Evolutionary conservation across 2,113 vertebrate species (phyloP).

Genomic region (Pygathrix nemaeus): DNA sequence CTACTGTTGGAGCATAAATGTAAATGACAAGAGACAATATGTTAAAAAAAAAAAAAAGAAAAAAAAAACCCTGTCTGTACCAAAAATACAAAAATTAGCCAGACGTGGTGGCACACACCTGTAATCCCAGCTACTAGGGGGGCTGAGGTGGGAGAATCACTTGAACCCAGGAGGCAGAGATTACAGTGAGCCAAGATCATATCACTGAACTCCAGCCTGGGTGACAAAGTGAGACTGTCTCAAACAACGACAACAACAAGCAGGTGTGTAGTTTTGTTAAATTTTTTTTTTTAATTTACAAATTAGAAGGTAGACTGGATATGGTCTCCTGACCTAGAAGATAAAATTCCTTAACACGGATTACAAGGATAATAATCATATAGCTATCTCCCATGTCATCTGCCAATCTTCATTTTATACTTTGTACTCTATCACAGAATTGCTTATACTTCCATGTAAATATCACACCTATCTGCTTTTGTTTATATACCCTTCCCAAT

Average conservation of each 20-base stretch:
- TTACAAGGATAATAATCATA: background rate
- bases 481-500: background rate
- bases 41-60: background rate
- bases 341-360: background rate
- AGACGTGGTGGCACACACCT: too few species aligned
- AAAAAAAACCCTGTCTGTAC: background rate
- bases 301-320: background rate
- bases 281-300: background rate
- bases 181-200: too few species aligned
- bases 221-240: too few species aligned
- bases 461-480: background rate
- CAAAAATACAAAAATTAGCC: too few species aligned
- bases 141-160: too few species aligned
- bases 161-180: too few species aligned
- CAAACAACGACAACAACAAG: too few species aligned
- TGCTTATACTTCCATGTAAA: background rate
- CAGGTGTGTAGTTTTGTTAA: too few species aligned
- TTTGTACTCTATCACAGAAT: background rate
- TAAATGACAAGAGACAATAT: constrained; percentile 7
- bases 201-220: too few species aligned
- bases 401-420: background rate
- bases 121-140: too few species aligned
- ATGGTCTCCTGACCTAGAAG: background rate
- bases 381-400: background rate
- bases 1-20: constrained; percentile 10